phyloP scores from a whole-genome alignment of 2,888 invertebrate species.

The Diabrotica balteata region DNA sequence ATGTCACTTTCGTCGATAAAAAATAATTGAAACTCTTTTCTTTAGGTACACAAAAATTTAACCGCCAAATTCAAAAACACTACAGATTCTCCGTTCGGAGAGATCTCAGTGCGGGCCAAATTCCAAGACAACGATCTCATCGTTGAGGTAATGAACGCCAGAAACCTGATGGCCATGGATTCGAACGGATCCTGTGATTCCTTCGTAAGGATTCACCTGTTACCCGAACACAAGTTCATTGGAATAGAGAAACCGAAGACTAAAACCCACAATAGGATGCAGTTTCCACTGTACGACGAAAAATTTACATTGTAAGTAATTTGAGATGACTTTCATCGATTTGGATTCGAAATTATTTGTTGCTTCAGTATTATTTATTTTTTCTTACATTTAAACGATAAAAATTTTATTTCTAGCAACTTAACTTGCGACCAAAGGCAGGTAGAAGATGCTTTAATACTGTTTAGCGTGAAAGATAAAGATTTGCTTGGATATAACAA shows the following conservation, averaged over 20 bases:
- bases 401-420: constrained; percentile 62
- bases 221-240: constrained; percentile 85
- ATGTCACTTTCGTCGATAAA: background rate
- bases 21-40: constrained; percentile 3
- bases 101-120: constrained; percentile 79
- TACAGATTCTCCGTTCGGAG: constrained; percentile 72
- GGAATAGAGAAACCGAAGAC: constrained; percentile 82
- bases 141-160: constrained; percentile 88
- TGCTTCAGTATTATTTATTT: too few relatives aligned
- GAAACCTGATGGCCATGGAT: constrained; percentile 86
- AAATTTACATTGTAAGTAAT: constrained; percentile 87
- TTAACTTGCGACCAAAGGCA: constrained; percentile 76
- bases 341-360: too few relatives aligned
- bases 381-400: too few relatives aligned
- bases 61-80: constrained; percentile 72
- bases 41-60: constrained; percentile 62
- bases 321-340: too few relatives aligned
- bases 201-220: constrained; percentile 85
- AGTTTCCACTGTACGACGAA: constrained; percentile 95
- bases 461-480: constrained; percentile 94
- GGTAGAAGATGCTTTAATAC: constrained; percentile 74
- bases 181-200: constrained; percentile 92
- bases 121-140: constrained; percentile 75
- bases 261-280: constrained; percentile 88
- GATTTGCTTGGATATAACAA: constrained; percentile 91